Evolutionary conservation across 1,140 invertebrate species (phyloP).

Genomic region (Bombus haemorrhoidalis): DNA sequence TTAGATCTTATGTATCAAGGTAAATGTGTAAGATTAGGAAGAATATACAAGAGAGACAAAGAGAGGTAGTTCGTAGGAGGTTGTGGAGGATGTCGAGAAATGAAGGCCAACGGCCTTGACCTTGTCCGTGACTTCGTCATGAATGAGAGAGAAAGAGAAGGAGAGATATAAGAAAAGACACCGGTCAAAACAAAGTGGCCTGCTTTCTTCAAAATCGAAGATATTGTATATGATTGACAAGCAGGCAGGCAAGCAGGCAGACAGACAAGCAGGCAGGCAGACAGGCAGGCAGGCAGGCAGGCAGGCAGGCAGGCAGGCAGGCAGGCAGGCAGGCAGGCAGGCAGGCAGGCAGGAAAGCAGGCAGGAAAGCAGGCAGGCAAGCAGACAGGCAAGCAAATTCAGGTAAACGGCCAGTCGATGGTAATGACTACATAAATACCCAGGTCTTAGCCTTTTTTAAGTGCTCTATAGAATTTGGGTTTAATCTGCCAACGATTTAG

Average conservation of each 20-base stretch:
- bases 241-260: background rate
- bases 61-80: constrained; percentile 35
- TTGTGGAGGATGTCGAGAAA: constrained; percentile 64
- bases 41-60: background rate
- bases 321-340: background rate
- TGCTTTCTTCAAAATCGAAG: constrained; percentile 51
- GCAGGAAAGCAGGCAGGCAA: too few species aligned
- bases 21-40: constrained; percentile 19
- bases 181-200: constrained; percentile 69
- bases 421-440: constrained; percentile 27
- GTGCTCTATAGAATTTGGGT: too few species aligned
- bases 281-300: background rate
- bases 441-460: background rate
- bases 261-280: background rate
- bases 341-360: background rate
- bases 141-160: constrained; percentile 48
- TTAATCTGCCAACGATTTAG: background rate
- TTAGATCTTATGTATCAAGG: background rate
- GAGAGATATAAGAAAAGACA: constrained; percentile 64
- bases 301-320: background rate
- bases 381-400: constrained; percentile 16
- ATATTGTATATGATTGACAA: background rate
- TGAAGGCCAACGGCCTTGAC: constrained; percentile 77
- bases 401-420: constrained; percentile 41
- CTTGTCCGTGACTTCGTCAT: constrained; percentile 69